A percentile compares a stretch with the other conserved stretches of the same genome.
phyloP scores from a whole-genome alignment of 2,113 vertebrate species.

The Lophochroa leadbeateri region DNA sequence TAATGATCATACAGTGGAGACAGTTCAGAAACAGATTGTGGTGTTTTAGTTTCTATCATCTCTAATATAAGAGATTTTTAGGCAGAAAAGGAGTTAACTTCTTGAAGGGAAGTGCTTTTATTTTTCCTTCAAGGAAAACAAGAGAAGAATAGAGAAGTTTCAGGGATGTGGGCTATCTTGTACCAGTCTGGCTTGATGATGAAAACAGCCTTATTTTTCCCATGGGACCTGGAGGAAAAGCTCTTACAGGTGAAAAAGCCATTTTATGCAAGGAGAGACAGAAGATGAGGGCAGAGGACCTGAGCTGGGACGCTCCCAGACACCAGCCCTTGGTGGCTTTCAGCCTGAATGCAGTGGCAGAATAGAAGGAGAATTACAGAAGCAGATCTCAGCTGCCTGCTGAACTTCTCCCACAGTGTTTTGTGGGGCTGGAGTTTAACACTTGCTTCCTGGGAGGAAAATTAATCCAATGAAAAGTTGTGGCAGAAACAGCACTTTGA shows the following conservation, averaged over 20 bases:
- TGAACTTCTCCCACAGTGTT: not conserved
- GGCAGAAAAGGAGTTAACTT: not conserved
- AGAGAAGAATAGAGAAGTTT: not conserved
- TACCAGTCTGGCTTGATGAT: not conserved
- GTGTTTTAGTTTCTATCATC: not conserved
- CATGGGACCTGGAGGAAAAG: not conserved
- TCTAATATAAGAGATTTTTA: not conserved
- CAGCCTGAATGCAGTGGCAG: not conserved
- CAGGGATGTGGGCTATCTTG: not conserved
- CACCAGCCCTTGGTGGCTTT: not conserved
- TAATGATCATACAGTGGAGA: not conserved
- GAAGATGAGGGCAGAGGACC: not conserved
- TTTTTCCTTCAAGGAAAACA: not conserved
- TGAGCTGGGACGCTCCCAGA: not conserved
- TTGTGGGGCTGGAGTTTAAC: not conserved
- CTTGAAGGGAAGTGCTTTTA: not conserved
- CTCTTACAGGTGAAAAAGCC: not conserved
- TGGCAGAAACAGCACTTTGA: not conserved
- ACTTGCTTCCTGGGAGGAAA: not conserved
- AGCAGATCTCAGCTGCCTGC: not conserved
- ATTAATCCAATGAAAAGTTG: not conserved
- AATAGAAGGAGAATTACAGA: not conserved
- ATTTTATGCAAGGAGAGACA: not conserved
- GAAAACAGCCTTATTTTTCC: not conserved
- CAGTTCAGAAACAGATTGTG: not conserved